Evolutionary conservation across 2,113 vertebrate genomes (phyloP), one percentile per base, ranked within the genome.

Genomic region (Oncorhynchus tshawytscha): DNA sequence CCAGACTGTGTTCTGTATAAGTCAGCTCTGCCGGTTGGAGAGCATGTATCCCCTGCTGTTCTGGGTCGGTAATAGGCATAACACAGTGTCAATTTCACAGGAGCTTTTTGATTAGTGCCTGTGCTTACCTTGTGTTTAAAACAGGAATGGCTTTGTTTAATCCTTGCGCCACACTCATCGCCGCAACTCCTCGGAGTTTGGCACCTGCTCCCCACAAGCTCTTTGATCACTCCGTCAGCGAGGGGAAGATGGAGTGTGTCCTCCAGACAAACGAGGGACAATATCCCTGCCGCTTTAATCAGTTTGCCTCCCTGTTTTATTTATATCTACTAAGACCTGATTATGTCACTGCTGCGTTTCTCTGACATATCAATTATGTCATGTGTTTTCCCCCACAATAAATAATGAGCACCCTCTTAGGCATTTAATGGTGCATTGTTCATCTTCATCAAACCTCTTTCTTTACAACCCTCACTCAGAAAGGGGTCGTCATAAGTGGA

Each of bases 281-380:
- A 39, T 20, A 34, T 27, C 31, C 29, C 29, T 3, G 16, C 16
- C 7, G 16, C 66, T 20, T 39, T 18, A 15, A 34, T 34, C 31
- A 39, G 16, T 68, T 68, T 67, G 27, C 39, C 67, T 68, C 31
- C 29, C 29, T 39, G 31, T 68, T 68, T 45, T 68, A 34, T 68
- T 68, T 34, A 31, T 27, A 22, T 31, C 16, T 22, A 68, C 67
- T 39, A 68, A 68, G 29, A 34, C 29, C 31, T n/a, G 18, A 68
- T 68, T n/a, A n/a, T 39, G 67, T 68, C 67, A 68, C 67, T 8
- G 9, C 29, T 9, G 4, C 5, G 16, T 68, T 18, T 12, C 16
- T 20, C 18, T 39, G 31, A 68, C 18, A 34, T 18, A 67, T 67
- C 65, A 15, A 12, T 27, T 27, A 67, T 67, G 25, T 67, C 31